Evolutionary conservation across 2,113 vertebrate species (phyloP).

Genomic region (Podocnemis expansa): DNA sequence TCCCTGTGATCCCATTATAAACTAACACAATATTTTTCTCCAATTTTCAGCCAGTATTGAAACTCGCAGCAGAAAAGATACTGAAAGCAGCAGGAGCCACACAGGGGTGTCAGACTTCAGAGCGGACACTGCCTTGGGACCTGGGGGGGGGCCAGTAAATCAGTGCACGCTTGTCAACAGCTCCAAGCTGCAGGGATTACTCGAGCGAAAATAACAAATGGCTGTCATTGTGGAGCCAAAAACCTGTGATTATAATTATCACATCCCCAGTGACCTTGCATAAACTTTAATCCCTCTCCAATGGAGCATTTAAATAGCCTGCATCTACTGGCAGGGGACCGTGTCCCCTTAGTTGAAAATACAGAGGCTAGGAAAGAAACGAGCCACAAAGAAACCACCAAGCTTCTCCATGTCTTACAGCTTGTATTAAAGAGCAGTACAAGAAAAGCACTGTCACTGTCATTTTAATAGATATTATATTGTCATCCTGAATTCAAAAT

Average conservation of each 20-base stretch:
- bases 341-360: constrained; percentile 72
- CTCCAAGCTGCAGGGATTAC: constrained; percentile 87
- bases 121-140: constrained; percentile 78
- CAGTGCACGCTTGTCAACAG: constrained; percentile 97
- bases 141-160: constrained; percentile 84
- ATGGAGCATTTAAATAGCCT: constrained; percentile 99
- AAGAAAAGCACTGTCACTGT: constrained; percentile 59
- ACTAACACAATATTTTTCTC: constrained; percentile 76
- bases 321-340: constrained; percentile 83
- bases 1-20: constrained; percentile 72
- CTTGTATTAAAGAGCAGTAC: constrained; percentile 54
- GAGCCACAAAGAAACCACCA: constrained; percentile 77
- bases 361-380: constrained; percentile 67
- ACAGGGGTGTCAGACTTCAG: constrained; percentile 72
- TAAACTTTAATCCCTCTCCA: constrained; percentile 99
- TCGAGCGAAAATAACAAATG: constrained; percentile 99
- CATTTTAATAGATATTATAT: constrained; percentile 67
- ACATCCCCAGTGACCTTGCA: constrained; percentile 99
- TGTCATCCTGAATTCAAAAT: constrained; percentile 47
- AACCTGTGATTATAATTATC: constrained; percentile 99
- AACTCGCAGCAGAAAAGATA: constrained; percentile 72
- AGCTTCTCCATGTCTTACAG: constrained; percentile 60
- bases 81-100: constrained; percentile 67
- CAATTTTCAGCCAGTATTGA: constrained; percentile 68
- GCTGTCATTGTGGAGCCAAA: constrained; percentile 99